phyloP scores from a whole-genome alignment of 92 coral and sea anemone species.

The Bergia puertoricense region DNA sequence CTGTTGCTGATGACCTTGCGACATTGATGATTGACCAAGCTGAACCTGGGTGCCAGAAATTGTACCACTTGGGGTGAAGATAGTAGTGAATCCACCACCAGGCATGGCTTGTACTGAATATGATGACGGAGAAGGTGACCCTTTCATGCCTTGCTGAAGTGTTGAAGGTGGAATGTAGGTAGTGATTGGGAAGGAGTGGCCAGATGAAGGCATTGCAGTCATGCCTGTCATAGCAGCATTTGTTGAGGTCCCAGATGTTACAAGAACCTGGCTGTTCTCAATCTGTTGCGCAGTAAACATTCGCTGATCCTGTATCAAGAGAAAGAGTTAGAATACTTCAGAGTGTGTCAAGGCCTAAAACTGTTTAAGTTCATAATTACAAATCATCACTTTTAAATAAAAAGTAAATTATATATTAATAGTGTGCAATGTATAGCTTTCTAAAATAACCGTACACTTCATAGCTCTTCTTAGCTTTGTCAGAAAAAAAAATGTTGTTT shows the following conservation, averaged over 20 bases:
- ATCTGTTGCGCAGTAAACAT: constrained; percentile 92
- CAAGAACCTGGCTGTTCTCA: constrained; percentile 77
- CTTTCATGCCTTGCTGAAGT: constrained; percentile 75
- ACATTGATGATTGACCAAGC: constrained; percentile 67
- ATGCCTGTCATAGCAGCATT: constrained; percentile 93
- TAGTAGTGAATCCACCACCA: constrained; percentile 93
- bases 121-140: constrained; percentile 68
- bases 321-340: neutral
- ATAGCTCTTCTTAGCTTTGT: no score
- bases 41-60: constrained; percentile 72
- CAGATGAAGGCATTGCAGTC: constrained; percentile 89
- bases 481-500: no score
- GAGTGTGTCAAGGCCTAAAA: neutral
- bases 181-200: constrained; percentile 97
- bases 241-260: constrained; percentile 52
- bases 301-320: constrained; percentile 80
- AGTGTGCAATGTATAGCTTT: no score
- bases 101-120: constrained; percentile 98
- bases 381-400: no score
- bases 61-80: constrained; percentile 89
- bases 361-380: no score
- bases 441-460: no score
- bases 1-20: constrained; percentile 84
- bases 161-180: constrained; percentile 90
- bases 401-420: no score